Conservation (phyloP, 1,140 invertebrate genomes). For the Cydia pomonella region DNA sequence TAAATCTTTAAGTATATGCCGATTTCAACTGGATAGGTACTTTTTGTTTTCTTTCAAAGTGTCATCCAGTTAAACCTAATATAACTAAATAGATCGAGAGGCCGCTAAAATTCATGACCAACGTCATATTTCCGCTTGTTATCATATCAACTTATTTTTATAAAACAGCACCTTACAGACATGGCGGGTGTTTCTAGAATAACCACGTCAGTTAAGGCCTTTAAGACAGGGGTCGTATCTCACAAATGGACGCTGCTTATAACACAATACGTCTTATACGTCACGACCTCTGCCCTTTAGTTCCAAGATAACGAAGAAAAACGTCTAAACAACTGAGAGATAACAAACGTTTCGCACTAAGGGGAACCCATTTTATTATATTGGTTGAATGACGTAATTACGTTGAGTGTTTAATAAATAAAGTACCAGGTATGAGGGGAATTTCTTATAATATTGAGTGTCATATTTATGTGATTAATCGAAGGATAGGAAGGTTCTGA, state of each 20-base stretch:
- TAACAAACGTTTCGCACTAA: constrained; percentile 28
- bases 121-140: constrained; percentile 27
- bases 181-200: constrained; percentile 11
- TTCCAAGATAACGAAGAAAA: constrained; percentile 33
- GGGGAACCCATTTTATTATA: background rate
- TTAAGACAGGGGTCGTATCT: background rate
- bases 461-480: background rate
- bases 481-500: no score
- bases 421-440: background rate
- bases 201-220: constrained; percentile 1
- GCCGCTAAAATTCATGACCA: constrained; percentile 4
- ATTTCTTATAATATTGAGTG: background rate
- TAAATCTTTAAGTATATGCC: no score
- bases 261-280: constrained; percentile 35
- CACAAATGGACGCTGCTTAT: constrained; percentile 37
- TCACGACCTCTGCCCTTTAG: constrained; percentile 39
- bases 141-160: constrained; percentile 23
- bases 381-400: background rate
- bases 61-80: background rate
- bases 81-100: background rate
- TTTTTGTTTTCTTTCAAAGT: no score
- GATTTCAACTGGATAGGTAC: no score
- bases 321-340: constrained; percentile 17
- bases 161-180: background rate
- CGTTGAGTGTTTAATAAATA: constrained; percentile 7